phyloP scores from a whole-genome alignment of 2,888 invertebrate species.

The Rhamphomyia laevipes region DNA sequence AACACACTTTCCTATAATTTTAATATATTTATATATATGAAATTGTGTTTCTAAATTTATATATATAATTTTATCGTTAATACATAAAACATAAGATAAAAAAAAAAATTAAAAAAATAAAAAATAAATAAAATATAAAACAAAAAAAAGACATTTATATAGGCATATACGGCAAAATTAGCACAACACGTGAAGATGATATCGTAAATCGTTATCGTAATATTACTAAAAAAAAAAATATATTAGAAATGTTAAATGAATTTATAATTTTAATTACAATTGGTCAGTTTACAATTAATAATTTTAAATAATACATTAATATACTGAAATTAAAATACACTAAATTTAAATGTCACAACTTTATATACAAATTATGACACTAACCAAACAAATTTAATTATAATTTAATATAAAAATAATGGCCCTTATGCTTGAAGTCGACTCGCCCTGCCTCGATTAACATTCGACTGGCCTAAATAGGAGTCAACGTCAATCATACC shows the following conservation, averaged over 20 bases:
- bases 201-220: too few species aligned
- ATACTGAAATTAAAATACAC: not conserved
- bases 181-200: too few species aligned
- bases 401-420: too few species aligned
- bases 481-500: too few species aligned
- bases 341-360: too few species aligned
- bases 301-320: not conserved
- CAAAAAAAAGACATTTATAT: not conserved
- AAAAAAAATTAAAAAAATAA: not conserved
- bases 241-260: not conserved
- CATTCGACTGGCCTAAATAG: too few species aligned
- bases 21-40: too few species aligned
- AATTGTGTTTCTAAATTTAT: not conserved
- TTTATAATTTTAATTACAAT: not conserved
- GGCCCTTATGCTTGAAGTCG: too few species aligned
- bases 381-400: too few species aligned
- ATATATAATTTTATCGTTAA: not conserved
- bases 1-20: slow-evolving; percentile 14
- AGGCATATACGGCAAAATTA: too few species aligned
- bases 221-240: not conserved
- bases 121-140: not conserved
- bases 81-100: not conserved
- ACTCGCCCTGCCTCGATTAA: too few species aligned
- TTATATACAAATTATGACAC: too few species aligned
- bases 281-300: not conserved